A percentile compares a stretch with the other conserved stretches of the same genome.
These are phyloP conservation scores for Pseudachorutes palmiensis DNA, from an alignment of 1,140 invertebrate species.

Conservation along the genomic window DNA sequence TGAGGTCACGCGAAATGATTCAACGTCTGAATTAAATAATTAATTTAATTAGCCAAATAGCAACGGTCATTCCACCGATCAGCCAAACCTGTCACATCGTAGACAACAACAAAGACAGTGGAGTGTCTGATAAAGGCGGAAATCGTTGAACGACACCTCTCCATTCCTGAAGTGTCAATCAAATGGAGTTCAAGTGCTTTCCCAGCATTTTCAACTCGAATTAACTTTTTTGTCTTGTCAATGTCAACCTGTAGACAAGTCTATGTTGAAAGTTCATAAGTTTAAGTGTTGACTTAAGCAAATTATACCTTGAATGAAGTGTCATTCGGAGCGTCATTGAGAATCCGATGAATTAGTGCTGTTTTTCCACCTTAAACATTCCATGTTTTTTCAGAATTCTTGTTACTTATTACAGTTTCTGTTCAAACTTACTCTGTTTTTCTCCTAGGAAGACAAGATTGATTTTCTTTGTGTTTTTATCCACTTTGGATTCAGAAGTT, in stretches of 20 bases:
- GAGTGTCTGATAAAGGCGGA: conserved; percentile 1
- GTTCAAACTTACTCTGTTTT: background rate
- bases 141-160: background rate
- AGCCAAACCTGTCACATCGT: conserved; percentile 10
- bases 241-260: background rate
- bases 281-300: background rate
- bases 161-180: conserved; percentile 6
- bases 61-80: background rate
- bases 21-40: background rate
- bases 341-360: background rate
- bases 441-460: background rate
- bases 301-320: background rate
- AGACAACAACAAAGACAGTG: conserved; percentile 8
- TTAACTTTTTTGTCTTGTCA: background rate
- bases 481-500: background rate
- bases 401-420: background rate
- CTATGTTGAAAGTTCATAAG: background rate
- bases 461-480: background rate
- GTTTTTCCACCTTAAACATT: conserved; percentile 11
- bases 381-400: background rate
- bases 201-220: background rate
- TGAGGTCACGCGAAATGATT: background rate
- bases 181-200: background rate
- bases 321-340: conserved; percentile 10
- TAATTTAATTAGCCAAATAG: background rate